Conservation (phyloP, 2,797 vertebrate species). For the Rhadinocentrus ornatus region DNA sequence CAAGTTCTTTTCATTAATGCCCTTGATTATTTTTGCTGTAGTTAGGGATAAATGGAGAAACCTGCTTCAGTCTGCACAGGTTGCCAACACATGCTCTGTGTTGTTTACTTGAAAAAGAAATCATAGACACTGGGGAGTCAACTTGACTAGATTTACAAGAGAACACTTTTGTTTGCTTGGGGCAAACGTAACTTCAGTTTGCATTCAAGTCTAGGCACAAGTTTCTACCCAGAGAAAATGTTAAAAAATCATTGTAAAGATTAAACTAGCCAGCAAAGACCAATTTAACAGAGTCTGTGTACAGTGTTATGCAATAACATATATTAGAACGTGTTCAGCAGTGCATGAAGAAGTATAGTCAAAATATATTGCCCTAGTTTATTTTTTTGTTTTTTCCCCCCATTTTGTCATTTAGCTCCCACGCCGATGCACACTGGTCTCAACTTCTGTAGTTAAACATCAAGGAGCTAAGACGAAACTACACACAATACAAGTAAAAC, state of each 20-base stretch:
- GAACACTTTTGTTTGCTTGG: not conserved
- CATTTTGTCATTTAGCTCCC: not conserved
- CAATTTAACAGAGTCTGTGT: not conserved
- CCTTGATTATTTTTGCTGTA: not conserved
- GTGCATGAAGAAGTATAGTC: not conserved
- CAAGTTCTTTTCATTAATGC: not conserved
- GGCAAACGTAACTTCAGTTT: slow-evolving; percentile 1
- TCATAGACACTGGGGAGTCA: not conserved
- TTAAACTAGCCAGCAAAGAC: not conserved
- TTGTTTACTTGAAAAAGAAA: not conserved
- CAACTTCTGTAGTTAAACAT: not conserved
- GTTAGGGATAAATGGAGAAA: not conserved
- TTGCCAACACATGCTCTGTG: not conserved
- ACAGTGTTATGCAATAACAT: not conserved
- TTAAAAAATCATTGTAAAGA: slow-evolving; percentile 14
- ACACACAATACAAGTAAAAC: not conserved
- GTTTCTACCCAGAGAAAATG: slow-evolving; percentile 1
- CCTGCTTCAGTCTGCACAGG: not conserved
- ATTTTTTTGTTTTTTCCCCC: no score
- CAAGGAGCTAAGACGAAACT: not conserved
- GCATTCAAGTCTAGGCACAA: not conserved
- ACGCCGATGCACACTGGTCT: not conserved
- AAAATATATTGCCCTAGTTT: not conserved
- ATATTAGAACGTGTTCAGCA: not conserved
- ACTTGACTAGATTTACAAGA: not conserved